Evolutionary conservation across 30 jellyfish, hydroid and myxozoan species (phyloP), one percentile per base, ranked within the genome.

Genomic region (Nemopilema nomurai): DNA sequence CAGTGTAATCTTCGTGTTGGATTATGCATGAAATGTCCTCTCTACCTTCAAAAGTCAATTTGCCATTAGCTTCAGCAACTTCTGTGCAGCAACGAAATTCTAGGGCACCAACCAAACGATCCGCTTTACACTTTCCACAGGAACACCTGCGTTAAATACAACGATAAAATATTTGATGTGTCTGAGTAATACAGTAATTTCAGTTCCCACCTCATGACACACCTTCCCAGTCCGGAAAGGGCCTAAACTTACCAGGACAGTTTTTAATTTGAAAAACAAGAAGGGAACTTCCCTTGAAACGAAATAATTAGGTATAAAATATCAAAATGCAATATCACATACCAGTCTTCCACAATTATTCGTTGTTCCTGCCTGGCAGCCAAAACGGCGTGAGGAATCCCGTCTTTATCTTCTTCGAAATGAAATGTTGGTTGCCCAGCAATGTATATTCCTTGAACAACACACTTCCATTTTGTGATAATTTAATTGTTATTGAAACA

Each of bases 321-420:
- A 41, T 41, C 57, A 66, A 80, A 41, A 80, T 80, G 24, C 62
- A 0, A 66, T 1, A 26, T 24, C 33, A 67, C 90, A 32, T 65
- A 80, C 81, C 82, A 80, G 8, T 80, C 69, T n/a, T 50, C 82
- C 74, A 80, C 69, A 6, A 64, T 30, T 32, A 66, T 80, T 80
- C 79, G 82, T 32, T 67, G 71, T 64, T 80, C 90, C 24, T 80
- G 73, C 74, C 90, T 64, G n/a, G 81, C 90, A 65, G 90, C 90
- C 69, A 80, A 66, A 32, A 67, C 75, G 64, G 49, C 90, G 67
- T 66, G 82, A 26, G 90, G 82, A 1, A 80, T 66, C 28, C 90
- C 75, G 49, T 80, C 82, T 80, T 53, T 53, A 64, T 80, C 90
- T 30, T 80, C 90, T 1, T 80, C 82, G 33, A 80, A 67, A 21